Percentiles rank a stretch among this genome's conserved stretches.
Evolutionary conservation across 2,113 vertebrate species (phyloP).

Genomic region (Carlito syrichta): DNA sequence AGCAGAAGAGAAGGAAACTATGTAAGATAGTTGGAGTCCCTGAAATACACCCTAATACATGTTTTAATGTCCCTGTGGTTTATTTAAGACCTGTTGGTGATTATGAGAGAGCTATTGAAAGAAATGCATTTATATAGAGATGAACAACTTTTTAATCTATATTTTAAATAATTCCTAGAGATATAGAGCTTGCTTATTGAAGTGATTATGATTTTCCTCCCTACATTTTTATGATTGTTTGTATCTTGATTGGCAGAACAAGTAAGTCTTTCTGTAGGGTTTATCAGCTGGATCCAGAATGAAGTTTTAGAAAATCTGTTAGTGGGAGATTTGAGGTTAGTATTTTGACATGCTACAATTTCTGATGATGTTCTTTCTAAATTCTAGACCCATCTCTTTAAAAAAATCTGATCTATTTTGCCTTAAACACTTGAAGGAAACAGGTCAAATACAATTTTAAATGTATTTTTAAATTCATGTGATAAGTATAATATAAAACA

Average conservation of each 20-base stretch:
- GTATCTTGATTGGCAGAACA: background rate
- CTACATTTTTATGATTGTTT: background rate
- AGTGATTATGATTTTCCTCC: background rate
- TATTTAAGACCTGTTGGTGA: background rate
- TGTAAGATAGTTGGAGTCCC: background rate
- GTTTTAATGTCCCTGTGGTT: background rate
- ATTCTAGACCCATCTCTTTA: background rate
- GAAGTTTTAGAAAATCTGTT: background rate
- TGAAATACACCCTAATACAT: background rate
- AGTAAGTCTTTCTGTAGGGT: background rate
- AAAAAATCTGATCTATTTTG: background rate
- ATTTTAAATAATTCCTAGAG: background rate
- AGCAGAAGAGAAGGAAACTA: background rate
- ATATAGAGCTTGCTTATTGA: background rate
- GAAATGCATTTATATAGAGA: background rate
- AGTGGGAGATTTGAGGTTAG: background rate
- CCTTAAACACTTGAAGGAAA: background rate
- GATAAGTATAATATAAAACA: background rate
- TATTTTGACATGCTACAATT: background rate
- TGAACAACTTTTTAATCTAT: background rate
- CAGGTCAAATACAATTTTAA: background rate
- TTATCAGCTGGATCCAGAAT: background rate
- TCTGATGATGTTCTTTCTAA: background rate
- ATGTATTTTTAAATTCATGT: background rate
- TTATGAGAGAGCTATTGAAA: background rate